Conservation (phyloP, 2,888 invertebrate species). For the Mylabris sibirica region DNA sequence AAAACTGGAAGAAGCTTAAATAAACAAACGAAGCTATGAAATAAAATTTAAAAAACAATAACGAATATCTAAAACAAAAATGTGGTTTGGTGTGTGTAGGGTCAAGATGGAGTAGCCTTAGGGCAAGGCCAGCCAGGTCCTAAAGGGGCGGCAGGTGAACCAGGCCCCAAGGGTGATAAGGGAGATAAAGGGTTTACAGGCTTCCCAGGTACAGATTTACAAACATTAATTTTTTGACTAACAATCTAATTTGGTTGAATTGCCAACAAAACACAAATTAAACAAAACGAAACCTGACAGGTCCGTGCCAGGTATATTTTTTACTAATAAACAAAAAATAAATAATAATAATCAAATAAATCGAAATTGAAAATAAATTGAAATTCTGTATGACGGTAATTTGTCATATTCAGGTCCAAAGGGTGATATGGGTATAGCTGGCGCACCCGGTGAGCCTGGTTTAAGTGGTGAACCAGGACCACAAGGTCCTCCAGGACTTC, state of each 20-base stretch:
- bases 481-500: slow-evolving; percentile 86
- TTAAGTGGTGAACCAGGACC: slow-evolving; percentile 81
- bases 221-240: neutral
- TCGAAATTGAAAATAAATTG: neutral
- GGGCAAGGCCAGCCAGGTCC: slow-evolving; percentile 71
- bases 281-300: neutral
- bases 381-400: neutral
- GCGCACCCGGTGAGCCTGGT: slow-evolving; percentile 78
- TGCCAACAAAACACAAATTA: neutral
- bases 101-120: slow-evolving; percentile 66
- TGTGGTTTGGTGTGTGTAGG: slow-evolving; percentile 62
- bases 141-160: slow-evolving; percentile 66
- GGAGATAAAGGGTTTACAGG: slow-evolving; percentile 64
- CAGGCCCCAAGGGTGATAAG: slow-evolving; percentile 63
- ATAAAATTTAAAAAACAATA: neutral
- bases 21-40: slow-evolving; percentile 13
- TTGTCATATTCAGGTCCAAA: slow-evolving; percentile 68
- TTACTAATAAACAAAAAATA: neutral
- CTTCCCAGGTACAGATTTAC: slow-evolving; percentile 58
- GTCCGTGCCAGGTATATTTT: slow-evolving; percentile 6
- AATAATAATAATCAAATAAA: neutral
- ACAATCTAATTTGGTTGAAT: neutral
- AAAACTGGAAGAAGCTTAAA: neutral
- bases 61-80: slow-evolving; percentile 20
- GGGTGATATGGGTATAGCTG: slow-evolving; percentile 79